Percentiles rank a stretch among this genome's conserved stretches.
These are phyloP conservation scores for Homalodisca vitripennis DNA, from an alignment of 1,140 invertebrate species.

Conservation along the genomic window DNA sequence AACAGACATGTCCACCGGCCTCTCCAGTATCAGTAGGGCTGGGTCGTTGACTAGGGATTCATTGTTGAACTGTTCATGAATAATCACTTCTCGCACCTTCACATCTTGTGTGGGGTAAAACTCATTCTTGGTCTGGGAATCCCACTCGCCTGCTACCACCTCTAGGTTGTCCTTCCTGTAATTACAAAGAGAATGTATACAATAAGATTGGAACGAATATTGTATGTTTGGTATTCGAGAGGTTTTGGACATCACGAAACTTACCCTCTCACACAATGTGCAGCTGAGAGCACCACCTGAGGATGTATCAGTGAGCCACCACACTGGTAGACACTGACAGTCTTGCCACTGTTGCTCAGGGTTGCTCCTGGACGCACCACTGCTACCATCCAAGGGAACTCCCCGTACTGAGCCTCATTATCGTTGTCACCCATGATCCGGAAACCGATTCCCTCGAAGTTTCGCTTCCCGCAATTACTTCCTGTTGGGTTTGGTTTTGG, in stretches of 20 bases:
- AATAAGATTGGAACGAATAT: too few species aligned
- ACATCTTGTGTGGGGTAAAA: constrained; percentile 70
- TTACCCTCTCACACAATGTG: constrained; percentile 56
- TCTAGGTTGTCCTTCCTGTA: constrained; percentile 34
- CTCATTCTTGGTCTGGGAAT: constrained; percentile 74
- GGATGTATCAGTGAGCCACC: constrained; percentile 74
- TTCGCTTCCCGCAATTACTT: constrained; percentile 62
- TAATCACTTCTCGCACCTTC: constrained; percentile 55
- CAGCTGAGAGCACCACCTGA: constrained; percentile 67
- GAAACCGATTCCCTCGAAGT: constrained; percentile 66
- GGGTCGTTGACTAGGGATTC: constrained; percentile 65
- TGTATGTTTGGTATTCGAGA: too few species aligned
- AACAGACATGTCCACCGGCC: constrained; percentile 52
- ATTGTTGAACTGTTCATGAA: constrained; percentile 52
- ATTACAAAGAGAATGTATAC: too few species aligned
- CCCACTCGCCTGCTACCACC: constrained; percentile 53
- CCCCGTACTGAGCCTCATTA: constrained; percentile 58
- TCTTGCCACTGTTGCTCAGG: constrained; percentile 48
- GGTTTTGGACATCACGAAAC: too few species aligned
- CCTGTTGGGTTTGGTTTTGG: neutral
- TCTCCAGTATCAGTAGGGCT: constrained; percentile 61
- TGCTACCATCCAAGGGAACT: constrained; percentile 64
- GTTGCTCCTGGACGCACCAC: constrained; percentile 59
- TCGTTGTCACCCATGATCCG: constrained; percentile 62
- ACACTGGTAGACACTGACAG: constrained; percentile 67